These are phyloP conservation scores for Rhinatrema bivittatum DNA, from an alignment of 2,797 vertebrate genomes.

Conservation along the genomic window DNA sequence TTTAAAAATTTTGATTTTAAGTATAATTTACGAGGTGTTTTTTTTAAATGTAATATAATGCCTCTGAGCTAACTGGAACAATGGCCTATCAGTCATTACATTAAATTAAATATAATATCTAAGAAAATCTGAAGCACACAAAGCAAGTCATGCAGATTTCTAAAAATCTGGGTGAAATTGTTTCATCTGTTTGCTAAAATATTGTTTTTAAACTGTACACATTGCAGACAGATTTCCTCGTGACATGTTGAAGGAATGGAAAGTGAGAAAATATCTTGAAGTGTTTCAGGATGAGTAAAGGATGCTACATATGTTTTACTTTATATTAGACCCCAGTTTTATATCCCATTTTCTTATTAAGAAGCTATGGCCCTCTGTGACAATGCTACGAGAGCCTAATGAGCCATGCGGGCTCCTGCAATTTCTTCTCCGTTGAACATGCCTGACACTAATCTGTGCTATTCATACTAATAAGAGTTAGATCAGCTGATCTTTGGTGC, in stretches of 20 bases:
- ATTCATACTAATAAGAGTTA: conserved; percentile 68
- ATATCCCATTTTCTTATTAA: conserved; percentile 45
- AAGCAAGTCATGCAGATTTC: too few species aligned
- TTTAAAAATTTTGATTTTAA: too few species aligned
- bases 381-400: conserved; percentile 60
- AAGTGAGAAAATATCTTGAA: conserved; percentile 24
- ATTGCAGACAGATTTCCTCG: too few species aligned
- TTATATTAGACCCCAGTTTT: conserved; percentile 20
- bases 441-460: conserved; percentile 64
- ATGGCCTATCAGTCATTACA: too few species aligned
- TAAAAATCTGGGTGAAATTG: too few species aligned
- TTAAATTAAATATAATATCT: too few species aligned
- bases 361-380: conserved; percentile 61
- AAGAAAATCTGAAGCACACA: too few species aligned
- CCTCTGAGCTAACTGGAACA: too few species aligned
- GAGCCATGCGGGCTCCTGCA: conserved; percentile 62
- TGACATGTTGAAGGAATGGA: conserved; percentile 5
- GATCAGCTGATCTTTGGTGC: conserved; percentile 55
- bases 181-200: too few species aligned
- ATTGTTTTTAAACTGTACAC: too few species aligned
- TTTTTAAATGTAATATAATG: too few species aligned
- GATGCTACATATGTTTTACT: conserved; percentile 8
- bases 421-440: conserved; percentile 66
- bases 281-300: conserved; percentile 15
- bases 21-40: too few species aligned